Evolutionary conservation across 2,113 vertebrate species (phyloP).

Genomic region (Pseudopodoces humilis): DNA sequence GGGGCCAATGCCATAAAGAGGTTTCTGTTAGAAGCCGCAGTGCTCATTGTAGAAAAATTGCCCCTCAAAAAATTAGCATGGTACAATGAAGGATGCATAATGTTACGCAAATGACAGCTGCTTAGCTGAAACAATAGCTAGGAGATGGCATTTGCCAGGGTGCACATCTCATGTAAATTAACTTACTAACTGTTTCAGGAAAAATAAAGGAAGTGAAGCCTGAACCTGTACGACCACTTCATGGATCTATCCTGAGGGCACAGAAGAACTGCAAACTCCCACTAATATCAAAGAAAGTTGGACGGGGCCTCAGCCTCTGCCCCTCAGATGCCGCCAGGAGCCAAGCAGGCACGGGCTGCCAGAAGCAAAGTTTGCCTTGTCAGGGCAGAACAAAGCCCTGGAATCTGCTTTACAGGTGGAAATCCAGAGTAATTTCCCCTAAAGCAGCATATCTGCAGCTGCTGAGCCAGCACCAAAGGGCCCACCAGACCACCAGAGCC

Average conservation of each 20-base stretch:
- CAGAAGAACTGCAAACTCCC: constrained; percentile 16
- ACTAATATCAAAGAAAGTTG: constrained; percentile 22
- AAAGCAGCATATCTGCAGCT: neutral
- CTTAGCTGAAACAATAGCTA: constrained; percentile 80
- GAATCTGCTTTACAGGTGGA: constrained; percentile 57
- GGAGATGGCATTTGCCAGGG: constrained; percentile 83
- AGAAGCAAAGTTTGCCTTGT: constrained; percentile 18
- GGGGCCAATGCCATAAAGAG: constrained; percentile 91
- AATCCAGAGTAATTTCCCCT: neutral
- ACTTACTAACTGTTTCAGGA: constrained; percentile 59
- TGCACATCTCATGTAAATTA: constrained; percentile 85
- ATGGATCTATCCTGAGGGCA: constrained; percentile 23
- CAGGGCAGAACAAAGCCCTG: constrained; percentile 39
- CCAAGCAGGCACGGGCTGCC: neutral
- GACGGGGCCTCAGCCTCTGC: neutral
- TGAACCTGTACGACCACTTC: constrained; percentile 54
- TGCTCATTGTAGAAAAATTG: constrained; percentile 94
- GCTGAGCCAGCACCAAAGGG: neutral
- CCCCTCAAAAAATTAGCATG: constrained; percentile 89
- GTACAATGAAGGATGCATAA: constrained; percentile 91
- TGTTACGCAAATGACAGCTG: constrained; percentile 89
- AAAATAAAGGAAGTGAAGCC: constrained; percentile 52
- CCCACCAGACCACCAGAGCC: neutral
- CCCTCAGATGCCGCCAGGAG: neutral
- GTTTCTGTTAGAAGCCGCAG: constrained; percentile 93